Evolutionary conservation across 2,113 vertebrate genomes (phyloP), one percentile per base, ranked within the genome.

Genomic region (Anser cygnoides): DNA sequence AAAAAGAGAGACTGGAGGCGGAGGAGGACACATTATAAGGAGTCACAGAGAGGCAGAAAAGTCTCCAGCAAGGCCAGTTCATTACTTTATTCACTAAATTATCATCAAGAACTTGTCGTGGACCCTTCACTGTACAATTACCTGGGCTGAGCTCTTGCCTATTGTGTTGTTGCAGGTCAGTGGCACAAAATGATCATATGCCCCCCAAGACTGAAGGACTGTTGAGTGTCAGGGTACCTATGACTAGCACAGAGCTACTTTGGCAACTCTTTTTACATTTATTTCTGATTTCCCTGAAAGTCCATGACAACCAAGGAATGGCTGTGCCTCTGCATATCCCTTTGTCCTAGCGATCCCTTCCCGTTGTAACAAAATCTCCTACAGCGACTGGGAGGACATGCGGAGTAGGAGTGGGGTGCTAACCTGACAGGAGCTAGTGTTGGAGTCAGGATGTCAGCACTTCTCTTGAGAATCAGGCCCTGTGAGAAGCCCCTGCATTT

Each of bases 61-160:
- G 22, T 92, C 11, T 55, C n/a, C 23, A 54, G 59, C 52, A 44
- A 65, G 29, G n/a, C 22, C n/a, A 49, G 4, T 46, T 90, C 4
- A 39, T 93, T 22, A 13, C 18, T 80, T 74, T 61, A 21, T 65
- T 80, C 12, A 25, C 20, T 72, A 22, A n/a, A 49, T 73, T 83
- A 33, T 23, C 41, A 8, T 4, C n/a, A 76, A 65, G 23, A 41
- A 57, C 29, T 41, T 65, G 23, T 68, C 26, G 6, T 14, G 39
- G 11, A 28, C 9, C 18, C 16, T 0, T 3, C 52, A 14, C 28
- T 1, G 2, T 46, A 33, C 19, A n/a, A 12, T 1, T 2, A 16
- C 17, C 21, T 55, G 12, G 41, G 17, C 43, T 50, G 22, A 13
- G 7, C 65, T 91, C 70, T 68, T 1, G 4, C 11, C 22, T 72